Evolutionary conservation across 2,888 invertebrate species (phyloP), one percentile per base, ranked within the genome.

Genomic region (Pachydiplax longipennis): DNA sequence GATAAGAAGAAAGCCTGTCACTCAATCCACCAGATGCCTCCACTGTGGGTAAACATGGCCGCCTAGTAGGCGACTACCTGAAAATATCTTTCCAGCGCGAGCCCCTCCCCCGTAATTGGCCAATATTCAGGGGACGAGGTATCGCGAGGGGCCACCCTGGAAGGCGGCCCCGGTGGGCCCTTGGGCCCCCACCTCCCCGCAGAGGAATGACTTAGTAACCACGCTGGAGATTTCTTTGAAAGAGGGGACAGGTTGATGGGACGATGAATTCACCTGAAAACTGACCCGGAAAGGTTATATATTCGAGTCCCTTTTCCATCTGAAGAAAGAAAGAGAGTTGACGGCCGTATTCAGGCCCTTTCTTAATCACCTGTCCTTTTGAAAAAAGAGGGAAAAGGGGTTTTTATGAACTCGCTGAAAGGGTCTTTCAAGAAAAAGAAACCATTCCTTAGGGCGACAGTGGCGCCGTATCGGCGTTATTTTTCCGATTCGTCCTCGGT

Each of bases 1-100:
- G 87, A 87, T 87, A 61, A 87, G 87, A 87, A 87, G 87, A 87
- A 87, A 87, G 87, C 87, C 61, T 61, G 87, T 87, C 87, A 87
- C 87, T 87, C 87, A 87, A 87, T 61, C 87, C 61, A 37, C 61
- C 87, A 87, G 87, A 87, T 87, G 87, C 61, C 61, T 37, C 61
- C 37, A 61, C 87, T 35, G 87, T 61, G 61, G n/a, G 87, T 87
- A 87, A 87, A 87, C 87, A 87, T 40, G 87, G 87, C 87, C 61
- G 87, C 58, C 87, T 61, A 87, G 40, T 22, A 37, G 61, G 61
- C 58, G 87, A 87, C 87, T 87, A 87, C 87, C 87, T 87, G 87
- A 87, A 61, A 87, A 37, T 37, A 31, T 61, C 87, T 13, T 31
- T 44, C 35, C 2, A 12, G 15, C 83, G 58, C 22, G 37, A 10